These are phyloP conservation scores for Pseudanteris insignis DNA, from an alignment of 2,888 invertebrate species.

Conservation along the genomic window DNA sequence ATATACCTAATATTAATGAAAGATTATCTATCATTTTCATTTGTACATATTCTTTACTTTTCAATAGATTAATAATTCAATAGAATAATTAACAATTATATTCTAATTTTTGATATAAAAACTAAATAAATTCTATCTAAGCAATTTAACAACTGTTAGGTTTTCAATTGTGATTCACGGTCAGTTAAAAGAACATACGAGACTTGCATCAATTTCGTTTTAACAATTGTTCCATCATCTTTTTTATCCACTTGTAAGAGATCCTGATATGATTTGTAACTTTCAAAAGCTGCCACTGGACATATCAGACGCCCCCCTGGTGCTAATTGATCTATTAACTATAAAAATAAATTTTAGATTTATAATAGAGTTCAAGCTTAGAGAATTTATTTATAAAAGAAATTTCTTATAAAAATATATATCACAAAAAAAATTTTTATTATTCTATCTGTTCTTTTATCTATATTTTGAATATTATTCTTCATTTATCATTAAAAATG, in stretches of 20 bases:
- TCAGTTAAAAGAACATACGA: constrained; percentile 97
- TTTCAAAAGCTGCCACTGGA: constrained; percentile 88
- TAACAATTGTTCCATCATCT: constrained; percentile 77
- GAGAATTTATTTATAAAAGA: too few relatives aligned
- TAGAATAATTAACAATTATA: neutral
- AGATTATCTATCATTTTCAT: too few relatives aligned
- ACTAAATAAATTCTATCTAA: constrained; percentile 5
- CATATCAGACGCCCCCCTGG: constrained; percentile 92
- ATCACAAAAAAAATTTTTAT: too few relatives aligned
- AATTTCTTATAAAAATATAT: too few relatives aligned
- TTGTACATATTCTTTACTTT: too few relatives aligned
- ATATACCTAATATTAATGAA: too few relatives aligned
- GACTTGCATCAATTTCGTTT: constrained; percentile 90
- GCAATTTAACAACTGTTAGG: constrained; percentile 6
- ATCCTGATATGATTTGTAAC: constrained; percentile 73
- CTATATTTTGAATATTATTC: too few relatives aligned
- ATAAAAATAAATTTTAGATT: constrained; percentile 49
- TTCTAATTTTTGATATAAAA: constrained; percentile 13
- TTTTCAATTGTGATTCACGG: constrained; percentile 72
- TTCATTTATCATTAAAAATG: too few relatives aligned
- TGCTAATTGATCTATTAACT: constrained; percentile 87
- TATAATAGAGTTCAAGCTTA: too few relatives aligned
- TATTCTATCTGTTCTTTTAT: too few relatives aligned
- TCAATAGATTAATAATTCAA: too few relatives aligned
- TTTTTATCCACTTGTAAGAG: constrained; percentile 85